A percentile compares a stretch with the other conserved stretches of the same genome.
These are phyloP conservation scores for Paracentrotus lividus DNA, from an alignment of 53 echinoderm and acorn worm genomes.

Conservation along the genomic window DNA sequence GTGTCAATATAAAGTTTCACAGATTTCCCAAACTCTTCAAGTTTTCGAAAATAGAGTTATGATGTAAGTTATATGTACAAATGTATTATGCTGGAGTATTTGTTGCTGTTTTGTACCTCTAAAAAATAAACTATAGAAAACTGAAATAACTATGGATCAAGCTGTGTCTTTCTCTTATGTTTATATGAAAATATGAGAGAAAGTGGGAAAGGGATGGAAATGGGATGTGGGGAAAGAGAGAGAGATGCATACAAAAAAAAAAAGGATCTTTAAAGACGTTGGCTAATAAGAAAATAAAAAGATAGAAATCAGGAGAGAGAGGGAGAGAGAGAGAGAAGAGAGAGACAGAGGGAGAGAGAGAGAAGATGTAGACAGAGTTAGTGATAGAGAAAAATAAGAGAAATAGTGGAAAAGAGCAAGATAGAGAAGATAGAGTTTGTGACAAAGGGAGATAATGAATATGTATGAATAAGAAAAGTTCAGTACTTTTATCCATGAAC, in stretches of 20 bases:
- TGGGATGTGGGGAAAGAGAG: too few species aligned
- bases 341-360: neutral
- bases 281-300: neutral
- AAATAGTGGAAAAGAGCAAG: neutral
- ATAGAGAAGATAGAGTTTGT: neutral
- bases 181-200: neutral
- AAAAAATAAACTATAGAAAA: slow-evolving; percentile 58
- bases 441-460: too few species aligned
- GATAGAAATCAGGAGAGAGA: neutral
- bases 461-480: too few species aligned
- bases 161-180: neutral
- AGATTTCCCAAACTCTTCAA: neutral
- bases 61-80: slow-evolving; percentile 41
- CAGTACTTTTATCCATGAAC: too few species aligned
- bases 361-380: neutral
- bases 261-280: neutral
- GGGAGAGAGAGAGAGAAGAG: neutral
- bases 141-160: neutral
- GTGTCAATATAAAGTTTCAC: neutral
- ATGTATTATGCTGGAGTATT: slow-evolving; percentile 50
- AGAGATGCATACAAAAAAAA: neutral
- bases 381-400: neutral
- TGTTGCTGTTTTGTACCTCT: slow-evolving; percentile 65
- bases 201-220: neutral
- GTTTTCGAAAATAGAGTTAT: neutral